phyloP scores from a whole-genome alignment of 1,140 invertebrate species.

The Drosophila eugracilis region DNA sequence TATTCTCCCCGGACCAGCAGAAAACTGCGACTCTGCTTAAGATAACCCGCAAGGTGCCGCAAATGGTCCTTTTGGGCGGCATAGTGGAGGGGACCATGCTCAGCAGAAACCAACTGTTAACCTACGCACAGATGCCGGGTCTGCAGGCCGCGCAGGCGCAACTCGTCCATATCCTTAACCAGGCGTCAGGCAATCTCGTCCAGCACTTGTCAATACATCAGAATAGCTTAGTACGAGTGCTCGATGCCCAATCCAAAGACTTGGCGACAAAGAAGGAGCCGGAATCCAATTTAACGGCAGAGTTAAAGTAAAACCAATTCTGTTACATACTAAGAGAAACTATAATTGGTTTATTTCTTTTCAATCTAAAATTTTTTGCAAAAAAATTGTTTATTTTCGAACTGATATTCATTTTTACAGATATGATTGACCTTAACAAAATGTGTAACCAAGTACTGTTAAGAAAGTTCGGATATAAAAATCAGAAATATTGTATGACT shows the following conservation, averaged over 20 bases:
- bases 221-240: conserved; percentile 87
- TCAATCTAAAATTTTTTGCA: conserved; percentile 62
- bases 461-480: background rate
- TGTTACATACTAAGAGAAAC: conserved; percentile 53
- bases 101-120: conserved; percentile 88
- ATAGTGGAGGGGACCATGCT: conserved; percentile 89
- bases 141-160: conserved; percentile 87
- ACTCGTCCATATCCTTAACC: conserved; percentile 88
- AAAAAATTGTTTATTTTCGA: conserved; percentile 40
- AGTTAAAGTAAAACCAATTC: conserved; percentile 27
- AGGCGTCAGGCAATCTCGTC: conserved; percentile 87
- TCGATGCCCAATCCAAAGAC: conserved; percentile 86
- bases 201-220: conserved; percentile 89
- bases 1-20: conserved; percentile 87
- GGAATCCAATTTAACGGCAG: too few relatives aligned
- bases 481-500: conserved; percentile 27
- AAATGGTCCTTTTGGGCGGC: conserved; percentile 88
- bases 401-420: background rate
- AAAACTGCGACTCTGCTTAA: conserved; percentile 86
- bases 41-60: conserved; percentile 87
- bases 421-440: background rate
- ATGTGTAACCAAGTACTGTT: too few relatives aligned
- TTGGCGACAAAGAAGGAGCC: conserved; percentile 38
- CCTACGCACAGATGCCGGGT: conserved; percentile 87
- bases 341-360: conserved; percentile 60